Percentiles rank a stretch among this genome's conserved stretches.
Conservation (phyloP, 2,888 invertebrate species). For the Drosophila niveifrons region DNA sequence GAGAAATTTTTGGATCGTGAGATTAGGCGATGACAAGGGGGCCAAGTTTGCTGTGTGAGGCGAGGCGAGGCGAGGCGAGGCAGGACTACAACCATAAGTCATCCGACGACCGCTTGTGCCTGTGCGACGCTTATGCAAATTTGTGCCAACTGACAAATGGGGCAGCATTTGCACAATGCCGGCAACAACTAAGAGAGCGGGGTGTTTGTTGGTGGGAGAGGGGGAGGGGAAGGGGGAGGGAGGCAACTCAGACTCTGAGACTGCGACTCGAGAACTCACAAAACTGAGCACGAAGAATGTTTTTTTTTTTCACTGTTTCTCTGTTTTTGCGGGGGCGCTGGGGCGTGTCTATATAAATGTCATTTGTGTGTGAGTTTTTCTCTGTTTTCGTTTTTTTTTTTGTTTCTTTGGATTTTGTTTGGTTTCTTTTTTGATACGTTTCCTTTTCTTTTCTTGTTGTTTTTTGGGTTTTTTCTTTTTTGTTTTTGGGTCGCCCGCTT, state of each 20-base stretch:
- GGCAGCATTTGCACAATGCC: constrained; percentile 81
- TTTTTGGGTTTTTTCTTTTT: neutral
- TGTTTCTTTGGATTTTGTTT: constrained; percentile 33
- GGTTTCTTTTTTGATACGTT: constrained; percentile 43
- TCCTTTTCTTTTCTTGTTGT: neutral
- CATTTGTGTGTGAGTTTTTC: constrained; percentile 60
- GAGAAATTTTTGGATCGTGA: constrained; percentile 77
- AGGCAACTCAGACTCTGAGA: constrained; percentile 2
- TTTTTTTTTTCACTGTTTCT: too few species aligned
- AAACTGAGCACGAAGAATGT: constrained; percentile 19
- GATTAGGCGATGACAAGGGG: constrained; percentile 68
- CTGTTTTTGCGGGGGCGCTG: constrained; percentile 40
- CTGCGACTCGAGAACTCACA: constrained; percentile 19
- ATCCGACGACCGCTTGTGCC: constrained; percentile 75
- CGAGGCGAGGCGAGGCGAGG: neutral
- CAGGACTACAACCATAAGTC: constrained; percentile 73
- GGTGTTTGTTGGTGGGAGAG: too few species aligned
- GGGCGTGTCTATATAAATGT: constrained; percentile 78
- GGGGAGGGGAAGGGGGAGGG: neutral
- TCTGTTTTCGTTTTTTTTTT: constrained; percentile 3
- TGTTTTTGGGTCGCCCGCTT: constrained; percentile 52
- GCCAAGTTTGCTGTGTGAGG: constrained; percentile 38
- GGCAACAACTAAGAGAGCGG: constrained; percentile 11
- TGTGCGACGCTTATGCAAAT: constrained; percentile 83
- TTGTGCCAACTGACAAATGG: constrained; percentile 85